Evolutionary conservation across 2,797 vertebrate species (phyloP).

Genomic region (Lophius americanus): DNA sequence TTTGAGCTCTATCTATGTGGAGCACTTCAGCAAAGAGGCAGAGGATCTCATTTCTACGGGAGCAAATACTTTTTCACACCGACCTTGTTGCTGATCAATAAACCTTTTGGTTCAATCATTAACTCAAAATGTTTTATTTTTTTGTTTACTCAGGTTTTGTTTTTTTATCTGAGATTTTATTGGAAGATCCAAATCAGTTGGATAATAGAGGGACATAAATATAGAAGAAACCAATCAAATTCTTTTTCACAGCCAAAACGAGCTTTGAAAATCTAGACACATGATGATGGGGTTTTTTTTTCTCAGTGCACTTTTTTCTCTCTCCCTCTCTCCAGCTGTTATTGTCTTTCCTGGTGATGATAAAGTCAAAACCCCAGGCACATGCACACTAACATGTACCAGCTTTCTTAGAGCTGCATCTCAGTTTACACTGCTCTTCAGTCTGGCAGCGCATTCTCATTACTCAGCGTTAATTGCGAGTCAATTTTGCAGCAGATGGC

Average conservation of each 20-base stretch:
- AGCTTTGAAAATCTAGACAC: no score
- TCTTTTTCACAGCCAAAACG: no score
- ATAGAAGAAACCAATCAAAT: no score
- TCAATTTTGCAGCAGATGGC: slow-evolving; percentile 69
- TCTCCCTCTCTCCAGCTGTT: not conserved
- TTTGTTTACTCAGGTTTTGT: not conserved
- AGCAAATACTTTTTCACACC: no score
- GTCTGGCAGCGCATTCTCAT: slow-evolving; percentile 35
- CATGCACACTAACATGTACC: not conserved
- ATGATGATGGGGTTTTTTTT: not conserved
- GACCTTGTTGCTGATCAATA: no score
- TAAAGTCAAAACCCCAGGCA: slow-evolving; percentile 22
- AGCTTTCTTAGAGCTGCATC: slow-evolving; percentile 16
- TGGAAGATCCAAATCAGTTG: no score
- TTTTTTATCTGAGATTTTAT: no score
- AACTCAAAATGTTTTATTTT: not conserved
- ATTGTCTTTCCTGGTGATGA: slow-evolving; percentile 26
- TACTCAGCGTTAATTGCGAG: slow-evolving; percentile 58
- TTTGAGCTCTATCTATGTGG: slow-evolving; percentile 29
- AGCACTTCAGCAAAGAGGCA: slow-evolving; percentile 11
- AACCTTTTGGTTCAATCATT: slow-evolving; percentile 11
- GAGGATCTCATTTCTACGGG: no score
- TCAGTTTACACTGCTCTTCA: slow-evolving; percentile 13
- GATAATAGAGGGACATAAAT: no score
- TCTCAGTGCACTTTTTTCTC: no score